Evolutionary conservation across 2,888 invertebrate species (phyloP), one percentile per base, ranked within the genome.

Genomic region (Drosophila fulvimacula): DNA sequence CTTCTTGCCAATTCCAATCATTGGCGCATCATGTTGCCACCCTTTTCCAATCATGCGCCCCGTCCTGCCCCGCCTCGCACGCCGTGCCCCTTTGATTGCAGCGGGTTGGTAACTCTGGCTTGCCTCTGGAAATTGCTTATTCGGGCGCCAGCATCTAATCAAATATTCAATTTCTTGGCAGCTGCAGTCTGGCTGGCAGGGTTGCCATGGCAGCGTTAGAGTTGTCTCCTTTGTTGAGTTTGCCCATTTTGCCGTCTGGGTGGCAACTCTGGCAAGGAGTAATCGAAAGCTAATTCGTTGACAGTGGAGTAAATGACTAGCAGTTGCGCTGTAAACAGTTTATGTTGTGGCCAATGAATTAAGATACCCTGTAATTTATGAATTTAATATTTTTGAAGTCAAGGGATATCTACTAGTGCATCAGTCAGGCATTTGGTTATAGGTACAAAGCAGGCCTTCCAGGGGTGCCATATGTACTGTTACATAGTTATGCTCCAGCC

Each of bases 141-240:
- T 62, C 64, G 46, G 39, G 48, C 44, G 41, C 24, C 51, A 19
- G 56, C 66, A 41, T 55, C 65, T 71, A 81, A 82, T 82, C 82
- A 83, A 81, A 87, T 87, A 82, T 82, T 82, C 84, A 75, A 81
- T 83, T 72, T 77, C 61, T 59, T 48, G 58, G 15, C 48, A 48
- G 19, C 34, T 55, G 42, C 15, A 44, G 39, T 6, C 38, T 58
- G 66, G 27, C 15, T 48, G 39, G 5, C 38, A 65, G 66, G 27
- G 44, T 49, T 49, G 34, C 68, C 55, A 39, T 3, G 42, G 53
- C 19, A 17, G n/a, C 39, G 5, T 32, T 15, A n/a, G 24, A 15
- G 41, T 34, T 13, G 48, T 13, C 11, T 10, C 11, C 30, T 48
- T 5, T 48, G 13, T 17, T 17, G 11, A 6, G 7, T 11, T 21